Conservation (phyloP, 2,113 vertebrate species). For the Erythrocercus mccallii region DNA sequence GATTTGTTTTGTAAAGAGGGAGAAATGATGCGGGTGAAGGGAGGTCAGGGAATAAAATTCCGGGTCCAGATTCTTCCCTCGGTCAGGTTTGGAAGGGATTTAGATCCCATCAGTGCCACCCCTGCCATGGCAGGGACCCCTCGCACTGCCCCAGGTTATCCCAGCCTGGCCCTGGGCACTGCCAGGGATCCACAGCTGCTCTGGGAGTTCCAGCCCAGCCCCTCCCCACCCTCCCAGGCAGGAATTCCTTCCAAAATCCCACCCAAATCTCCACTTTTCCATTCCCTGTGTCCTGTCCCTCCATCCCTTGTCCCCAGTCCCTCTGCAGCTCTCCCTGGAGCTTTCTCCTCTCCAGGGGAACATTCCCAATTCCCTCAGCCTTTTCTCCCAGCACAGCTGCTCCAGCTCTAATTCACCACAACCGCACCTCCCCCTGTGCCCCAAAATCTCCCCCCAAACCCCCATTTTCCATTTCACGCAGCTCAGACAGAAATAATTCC, state of each 20-base stretch:
- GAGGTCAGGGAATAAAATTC: background rate
- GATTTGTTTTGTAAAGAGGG: rapidly evolving
- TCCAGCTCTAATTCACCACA: background rate
- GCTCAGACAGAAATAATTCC: background rate
- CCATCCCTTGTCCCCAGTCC: background rate
- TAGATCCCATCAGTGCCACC: background rate
- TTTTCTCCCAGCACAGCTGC: background rate
- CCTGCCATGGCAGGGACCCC: too few relatives aligned
- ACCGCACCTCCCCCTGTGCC: background rate
- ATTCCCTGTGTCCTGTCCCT: background rate
- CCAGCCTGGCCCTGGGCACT: rapidly evolving
- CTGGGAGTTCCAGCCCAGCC: background rate
- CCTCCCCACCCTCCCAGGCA: too few relatives aligned
- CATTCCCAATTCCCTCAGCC: background rate
- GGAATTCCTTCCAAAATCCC: too few relatives aligned
- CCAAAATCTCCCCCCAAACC: background rate
- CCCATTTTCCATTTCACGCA: background rate
- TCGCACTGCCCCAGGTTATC: too few relatives aligned
- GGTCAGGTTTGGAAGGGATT: too few relatives aligned
- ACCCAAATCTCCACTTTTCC: background rate
- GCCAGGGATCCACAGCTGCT: rapidly evolving
- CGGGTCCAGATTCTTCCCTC: too few relatives aligned
- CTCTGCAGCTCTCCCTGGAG: background rate
- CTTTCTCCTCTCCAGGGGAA: background rate
- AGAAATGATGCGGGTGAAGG: rapidly evolving